These are phyloP conservation scores for Microdon myrmicae DNA, from an alignment of 2,888 invertebrate species.

Conservation along the genomic window DNA sequence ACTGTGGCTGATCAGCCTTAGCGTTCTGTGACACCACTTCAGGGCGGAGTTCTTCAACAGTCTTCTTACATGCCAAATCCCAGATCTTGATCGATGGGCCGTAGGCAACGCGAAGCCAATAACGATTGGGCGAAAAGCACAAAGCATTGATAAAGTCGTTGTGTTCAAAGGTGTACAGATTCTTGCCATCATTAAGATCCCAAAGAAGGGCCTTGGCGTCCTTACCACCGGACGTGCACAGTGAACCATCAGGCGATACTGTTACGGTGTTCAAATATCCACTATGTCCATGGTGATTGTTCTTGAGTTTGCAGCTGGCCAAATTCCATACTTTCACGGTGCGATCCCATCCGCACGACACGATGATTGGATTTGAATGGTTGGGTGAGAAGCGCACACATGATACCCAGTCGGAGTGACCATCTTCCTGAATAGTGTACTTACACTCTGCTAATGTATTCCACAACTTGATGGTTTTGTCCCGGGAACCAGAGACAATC, in stretches of 20 bases:
- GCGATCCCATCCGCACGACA: slow-evolving; percentile 96
- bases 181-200: slow-evolving; percentile 98
- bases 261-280: slow-evolving; percentile 97
- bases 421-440: slow-evolving; percentile 93
- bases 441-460: slow-evolving; percentile 98
- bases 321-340: slow-evolving; percentile 97
- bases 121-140: slow-evolving; percentile 97
- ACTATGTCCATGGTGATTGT: slow-evolving; percentile 93
- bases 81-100: slow-evolving; percentile 96
- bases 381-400: slow-evolving; percentile 97
- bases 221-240: slow-evolving; percentile 97
- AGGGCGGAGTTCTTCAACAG: slow-evolving; percentile 94
- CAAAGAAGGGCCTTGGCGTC: slow-evolving; percentile 98
- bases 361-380: slow-evolving; percentile 95
- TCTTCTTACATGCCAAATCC: slow-evolving; percentile 98
- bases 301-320: slow-evolving; percentile 95
- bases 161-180: slow-evolving; percentile 94
- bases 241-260: slow-evolving; percentile 96
- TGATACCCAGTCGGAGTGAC: slow-evolving; percentile 95
- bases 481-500: slow-evolving; percentile 95
- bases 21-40: slow-evolving; percentile 84
- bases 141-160: slow-evolving; percentile 95
- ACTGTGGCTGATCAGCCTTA: slow-evolving; percentile 90
- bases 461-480: slow-evolving; percentile 97
- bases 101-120: slow-evolving; percentile 97